phyloP scores from a whole-genome alignment of 1,140 invertebrate genomes.

The Aleiodes sp. region DNA sequence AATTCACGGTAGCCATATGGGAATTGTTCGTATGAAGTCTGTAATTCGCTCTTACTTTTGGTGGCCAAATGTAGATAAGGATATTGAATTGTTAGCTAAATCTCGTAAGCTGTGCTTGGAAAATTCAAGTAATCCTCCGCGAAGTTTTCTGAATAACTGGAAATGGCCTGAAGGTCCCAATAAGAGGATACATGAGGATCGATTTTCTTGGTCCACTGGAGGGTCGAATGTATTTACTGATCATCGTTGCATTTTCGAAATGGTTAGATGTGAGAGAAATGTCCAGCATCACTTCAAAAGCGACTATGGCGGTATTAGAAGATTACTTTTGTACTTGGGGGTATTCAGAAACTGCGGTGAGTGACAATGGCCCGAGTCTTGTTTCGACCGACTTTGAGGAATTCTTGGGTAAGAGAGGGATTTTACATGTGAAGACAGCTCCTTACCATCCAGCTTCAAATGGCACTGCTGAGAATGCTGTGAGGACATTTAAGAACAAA shows the following conservation, averaged over 20 bases:
- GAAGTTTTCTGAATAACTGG: conserved; percentile 48
- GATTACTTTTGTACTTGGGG: conserved; percentile 26
- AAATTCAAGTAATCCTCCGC: conserved; percentile 42
- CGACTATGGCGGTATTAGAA: conserved; percentile 29
- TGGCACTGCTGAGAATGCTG: conserved; percentile 15
- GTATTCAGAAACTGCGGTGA: not conserved
- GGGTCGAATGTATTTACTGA: conserved; percentile 54
- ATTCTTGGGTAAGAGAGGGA: not conserved
- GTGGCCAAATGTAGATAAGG: conserved; percentile 50
- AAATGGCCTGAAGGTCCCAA: conserved; percentile 53
- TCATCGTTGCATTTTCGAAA: conserved; percentile 60
- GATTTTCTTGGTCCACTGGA: conserved; percentile 67
- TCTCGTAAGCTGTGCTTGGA: conserved; percentile 34
- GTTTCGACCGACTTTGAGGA: conserved; percentile 7
- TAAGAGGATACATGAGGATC: conserved; percentile 62
- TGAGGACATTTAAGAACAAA: conserved; percentile 14
- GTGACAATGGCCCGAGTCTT: conserved; percentile 29
- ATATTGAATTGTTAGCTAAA: conserved; percentile 44
- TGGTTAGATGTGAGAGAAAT: conserved; percentile 56
- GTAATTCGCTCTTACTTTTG: conserved; percentile 48
- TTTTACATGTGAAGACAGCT: not conserved
- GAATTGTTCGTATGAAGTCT: conserved; percentile 48
- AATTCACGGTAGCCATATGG: conserved; percentile 20
- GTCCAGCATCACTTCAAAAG: conserved; percentile 28
- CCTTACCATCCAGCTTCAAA: conserved; percentile 5